Base-by-base conservation (phyloP, 1,140 invertebrate genomes). In the Tigriopus japonicus region DNA sequence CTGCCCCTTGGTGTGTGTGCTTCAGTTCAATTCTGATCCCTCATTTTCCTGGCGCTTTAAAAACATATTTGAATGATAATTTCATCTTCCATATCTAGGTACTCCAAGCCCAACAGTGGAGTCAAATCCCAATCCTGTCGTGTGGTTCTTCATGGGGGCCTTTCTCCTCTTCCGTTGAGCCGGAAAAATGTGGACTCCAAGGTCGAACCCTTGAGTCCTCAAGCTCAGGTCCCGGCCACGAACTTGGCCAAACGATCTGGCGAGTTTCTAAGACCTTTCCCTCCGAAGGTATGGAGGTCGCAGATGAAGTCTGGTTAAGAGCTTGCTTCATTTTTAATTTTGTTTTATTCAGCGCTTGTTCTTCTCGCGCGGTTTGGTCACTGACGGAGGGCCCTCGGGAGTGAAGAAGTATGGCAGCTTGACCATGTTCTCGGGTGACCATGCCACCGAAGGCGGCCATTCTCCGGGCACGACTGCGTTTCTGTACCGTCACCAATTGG, bases 401-500 rank as follows among this genome's bases (percentile, higher is more conserved):
- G 21, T 15, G 45, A 49, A 21, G 6, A 49, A 15, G 21, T 49
- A 49, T 49, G n/a, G 21, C n/a, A 15, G 45, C n/a, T 49, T 49
- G n/a, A 15, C 45, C 45, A 15, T 21, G 21, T 49, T 17, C 45
- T 49, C n/a, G n/a, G n/a, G 21, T 17, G n/a, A 15, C 21, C 45
- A 17, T 10, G n/a, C n/a, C n/a, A 15, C 21, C 45, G 45, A 49
- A 49, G n/a, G 21, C n/a, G n/a, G 45, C 12, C 45, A 49, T 6
- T 49, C n/a, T 49, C n/a, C n/a, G n/a, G 45, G 3, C 45, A 49
- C 45, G n/a, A 49, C 43, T 55, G 65, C 69, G 6, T 88, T 90
- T 69, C 80, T 80, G 0, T 84, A 88, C 66, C 76, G 93, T 58
- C 83, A 79, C 65, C 89, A 98, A 67, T 71, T 98, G 54, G 84